Conservation (phyloP, 2,113 vertebrate species). For the Marmota flaviventris region DNA sequence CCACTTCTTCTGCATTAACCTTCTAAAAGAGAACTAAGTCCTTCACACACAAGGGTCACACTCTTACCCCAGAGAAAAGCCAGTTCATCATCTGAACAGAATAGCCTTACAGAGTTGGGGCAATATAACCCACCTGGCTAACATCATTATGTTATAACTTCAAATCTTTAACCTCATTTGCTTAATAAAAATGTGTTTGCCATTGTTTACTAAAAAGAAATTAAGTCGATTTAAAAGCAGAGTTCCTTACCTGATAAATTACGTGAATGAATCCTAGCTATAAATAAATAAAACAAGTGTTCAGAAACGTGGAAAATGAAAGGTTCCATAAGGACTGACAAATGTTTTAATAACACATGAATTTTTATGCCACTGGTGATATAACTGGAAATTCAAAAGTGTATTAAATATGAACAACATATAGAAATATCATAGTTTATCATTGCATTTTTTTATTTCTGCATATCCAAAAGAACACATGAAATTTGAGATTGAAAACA, state of each 20-base stretch:
- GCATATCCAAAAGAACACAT: slow-evolving; percentile 65
- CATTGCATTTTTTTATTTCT: slow-evolving; percentile 79
- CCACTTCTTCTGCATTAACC: not conserved
- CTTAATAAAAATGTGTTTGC: slow-evolving; percentile 55
- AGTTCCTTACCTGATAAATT: slow-evolving; percentile 61
- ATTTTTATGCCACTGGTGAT: slow-evolving; percentile 82
- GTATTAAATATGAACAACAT: slow-evolving; percentile 82
- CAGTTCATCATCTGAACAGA: not conserved
- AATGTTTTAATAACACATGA: slow-evolving; percentile 84
- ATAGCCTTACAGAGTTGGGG: not conserved
- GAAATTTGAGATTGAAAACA: slow-evolving; percentile 80
- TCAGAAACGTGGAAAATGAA: slow-evolving; percentile 72
- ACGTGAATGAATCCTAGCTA: slow-evolving; percentile 53
- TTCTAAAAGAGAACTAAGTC: not conserved
- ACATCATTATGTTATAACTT: not conserved
- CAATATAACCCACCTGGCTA: slow-evolving; percentile 15
- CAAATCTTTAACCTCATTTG: slow-evolving; percentile 30
- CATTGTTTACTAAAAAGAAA: slow-evolving; percentile 61
- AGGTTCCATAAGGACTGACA: slow-evolving; percentile 79
- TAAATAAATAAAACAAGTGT: slow-evolving; percentile 81
- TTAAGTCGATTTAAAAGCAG: slow-evolving; percentile 62
- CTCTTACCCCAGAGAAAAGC: not conserved
- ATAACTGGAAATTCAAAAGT: slow-evolving; percentile 79
- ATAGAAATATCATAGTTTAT: slow-evolving; percentile 80
- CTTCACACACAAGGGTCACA: not conserved